A percentile compares a stretch with the other conserved stretches of the same genome.
phyloP scores from a whole-genome alignment of 2,888 invertebrate species.

The Drosophila silvestris region DNA sequence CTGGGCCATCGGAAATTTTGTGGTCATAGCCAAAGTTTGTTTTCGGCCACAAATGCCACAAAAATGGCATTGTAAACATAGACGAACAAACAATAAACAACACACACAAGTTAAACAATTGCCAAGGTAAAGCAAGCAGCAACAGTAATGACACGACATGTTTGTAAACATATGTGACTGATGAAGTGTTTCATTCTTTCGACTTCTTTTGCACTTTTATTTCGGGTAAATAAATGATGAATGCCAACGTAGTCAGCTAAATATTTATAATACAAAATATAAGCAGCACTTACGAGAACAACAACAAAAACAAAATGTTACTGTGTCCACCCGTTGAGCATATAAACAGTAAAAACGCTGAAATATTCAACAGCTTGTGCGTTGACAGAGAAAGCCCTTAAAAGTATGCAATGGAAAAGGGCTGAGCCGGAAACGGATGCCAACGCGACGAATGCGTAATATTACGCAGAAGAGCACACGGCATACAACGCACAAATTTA shows the following conservation, averaged over 20 bases:
- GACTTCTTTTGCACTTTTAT: conserved; percentile 51
- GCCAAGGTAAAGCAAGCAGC: conserved; percentile 24
- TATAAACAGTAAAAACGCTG: conserved; percentile 61
- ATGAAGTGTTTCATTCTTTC: conserved; percentile 21
- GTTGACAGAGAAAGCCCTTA: conserved; percentile 35
- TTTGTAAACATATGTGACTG: conserved; percentile 32
- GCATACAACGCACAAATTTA: not conserved
- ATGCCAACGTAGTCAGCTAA: conserved; percentile 43
- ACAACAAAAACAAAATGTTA: conserved; percentile 4
- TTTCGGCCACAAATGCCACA: conserved; percentile 25
- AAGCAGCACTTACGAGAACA: conserved; percentile 32
- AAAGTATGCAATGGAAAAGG: conserved; percentile 52
- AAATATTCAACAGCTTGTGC: conserved; percentile 69
- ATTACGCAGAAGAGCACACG: conserved; percentile 15
- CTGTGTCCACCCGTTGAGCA: conserved; percentile 23
- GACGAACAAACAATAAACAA: conserved; percentile 10
- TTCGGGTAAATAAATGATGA: conserved; percentile 60
- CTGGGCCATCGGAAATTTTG: conserved; percentile 54
- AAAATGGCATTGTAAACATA: conserved; percentile 37
- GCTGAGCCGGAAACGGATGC: conserved; percentile 5
- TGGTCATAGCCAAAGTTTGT: conserved; percentile 29
- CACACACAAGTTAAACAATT: conserved; percentile 37
- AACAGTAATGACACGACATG: conserved; percentile 8
- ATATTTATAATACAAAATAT: conserved; percentile 57
- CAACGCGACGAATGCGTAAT: conserved; percentile 43